phyloP scores from a whole-genome alignment of 2,113 vertebrate species.

The Tyrannus savana region DNA sequence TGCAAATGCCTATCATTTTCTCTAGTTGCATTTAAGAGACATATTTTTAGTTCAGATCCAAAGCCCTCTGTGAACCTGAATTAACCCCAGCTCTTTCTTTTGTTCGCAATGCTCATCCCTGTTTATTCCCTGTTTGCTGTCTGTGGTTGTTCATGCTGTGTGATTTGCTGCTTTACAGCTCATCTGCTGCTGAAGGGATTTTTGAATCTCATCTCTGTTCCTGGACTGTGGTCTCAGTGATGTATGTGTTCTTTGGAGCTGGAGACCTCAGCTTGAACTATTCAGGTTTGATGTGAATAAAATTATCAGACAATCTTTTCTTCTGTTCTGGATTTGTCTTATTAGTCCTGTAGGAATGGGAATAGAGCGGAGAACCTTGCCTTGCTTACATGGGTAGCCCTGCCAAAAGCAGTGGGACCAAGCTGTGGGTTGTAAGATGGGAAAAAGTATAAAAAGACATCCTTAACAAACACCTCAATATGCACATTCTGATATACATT shows the following conservation, averaged over 20 bases:
- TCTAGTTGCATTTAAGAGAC: constrained; percentile 67
- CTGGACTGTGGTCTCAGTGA: not conserved
- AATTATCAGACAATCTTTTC: not conserved
- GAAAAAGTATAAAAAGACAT: not conserved
- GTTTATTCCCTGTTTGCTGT: not conserved
- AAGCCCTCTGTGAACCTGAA: constrained; percentile 49
- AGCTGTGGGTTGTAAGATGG: not conserved
- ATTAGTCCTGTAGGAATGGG: not conserved
- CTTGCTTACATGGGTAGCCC: not conserved
- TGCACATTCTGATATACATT: not conserved
- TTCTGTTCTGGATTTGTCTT: not conserved
- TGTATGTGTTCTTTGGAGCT: not conserved
- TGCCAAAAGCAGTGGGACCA: not conserved
- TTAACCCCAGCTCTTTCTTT: constrained; percentile 57
- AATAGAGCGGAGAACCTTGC: not conserved
- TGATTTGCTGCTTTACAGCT: constrained; percentile 25
- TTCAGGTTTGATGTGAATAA: not conserved
- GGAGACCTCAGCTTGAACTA: not conserved
- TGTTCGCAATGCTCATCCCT: not conserved
- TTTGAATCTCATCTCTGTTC: not conserved
- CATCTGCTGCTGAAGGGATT: not conserved
- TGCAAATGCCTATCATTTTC: constrained; percentile 74
- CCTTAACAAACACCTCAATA: not conserved
- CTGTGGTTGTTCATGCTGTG: not conserved
- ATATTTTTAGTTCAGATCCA: constrained; percentile 71